Conservation (phyloP, 2,888 invertebrate genomes). For the Athripsodes cinereus region DNA sequence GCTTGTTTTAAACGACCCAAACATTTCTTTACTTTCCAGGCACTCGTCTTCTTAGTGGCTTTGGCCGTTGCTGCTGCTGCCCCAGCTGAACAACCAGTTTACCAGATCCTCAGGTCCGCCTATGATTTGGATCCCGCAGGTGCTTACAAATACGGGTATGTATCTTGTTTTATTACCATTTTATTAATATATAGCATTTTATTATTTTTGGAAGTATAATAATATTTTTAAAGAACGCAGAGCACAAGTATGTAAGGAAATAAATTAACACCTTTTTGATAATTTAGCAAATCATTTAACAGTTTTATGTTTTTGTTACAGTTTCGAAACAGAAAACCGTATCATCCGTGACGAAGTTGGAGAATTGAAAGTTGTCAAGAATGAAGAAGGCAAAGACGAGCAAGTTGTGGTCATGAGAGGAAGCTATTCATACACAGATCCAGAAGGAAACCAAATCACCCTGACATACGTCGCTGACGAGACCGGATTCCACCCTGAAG, state of each 20-base stretch:
- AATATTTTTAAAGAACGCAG: too few relatives aligned
- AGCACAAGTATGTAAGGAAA: too few relatives aligned
- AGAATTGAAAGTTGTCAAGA: conserved; percentile 20
- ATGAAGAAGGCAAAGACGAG: conserved; percentile 25
- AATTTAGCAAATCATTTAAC: too few relatives aligned
- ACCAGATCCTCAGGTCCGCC: conserved; percentile 23
- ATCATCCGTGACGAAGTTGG: conserved; percentile 24
- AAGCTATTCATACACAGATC: conserved; percentile 20
- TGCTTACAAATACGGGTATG: conserved; percentile 24
- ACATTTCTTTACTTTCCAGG: too few relatives aligned
- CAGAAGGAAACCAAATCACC: conserved; percentile 18
- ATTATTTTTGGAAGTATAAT: too few relatives aligned
- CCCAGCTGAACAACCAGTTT: conserved; percentile 26
- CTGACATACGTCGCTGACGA: conserved; percentile 23
- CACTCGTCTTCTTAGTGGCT: conserved; percentile 18
- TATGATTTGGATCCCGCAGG: conserved; percentile 25
- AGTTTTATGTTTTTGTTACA: conserved; percentile 4
- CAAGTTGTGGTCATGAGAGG: conserved; percentile 21
- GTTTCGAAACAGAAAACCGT: conserved; percentile 24
- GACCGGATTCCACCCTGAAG: conserved; percentile 25
- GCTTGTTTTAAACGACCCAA: too few relatives aligned
- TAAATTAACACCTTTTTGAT: too few relatives aligned
- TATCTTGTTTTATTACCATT: too few relatives aligned
- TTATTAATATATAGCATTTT: too few relatives aligned
- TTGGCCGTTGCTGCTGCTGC: conserved; percentile 13